phyloP scores from a whole-genome alignment of 2,797 vertebrate species.

The Poeciliopsis infans region DNA sequence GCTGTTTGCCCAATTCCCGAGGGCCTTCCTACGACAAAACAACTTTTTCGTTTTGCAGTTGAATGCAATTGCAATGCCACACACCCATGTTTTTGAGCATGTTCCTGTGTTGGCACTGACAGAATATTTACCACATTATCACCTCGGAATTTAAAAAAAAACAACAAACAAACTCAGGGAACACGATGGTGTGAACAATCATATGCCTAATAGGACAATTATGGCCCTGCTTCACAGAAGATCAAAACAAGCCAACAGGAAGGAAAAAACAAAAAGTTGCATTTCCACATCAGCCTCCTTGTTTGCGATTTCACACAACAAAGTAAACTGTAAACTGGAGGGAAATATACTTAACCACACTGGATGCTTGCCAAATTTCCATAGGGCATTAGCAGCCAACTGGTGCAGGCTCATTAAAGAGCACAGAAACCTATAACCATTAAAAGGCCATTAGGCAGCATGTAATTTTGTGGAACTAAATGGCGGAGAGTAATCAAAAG shows the following conservation, averaged over 20 bases:
- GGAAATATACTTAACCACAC: conserved; percentile 80
- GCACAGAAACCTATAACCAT: conserved; percentile 99
- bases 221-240: conserved; percentile 59
- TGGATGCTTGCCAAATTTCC: conserved; percentile 94
- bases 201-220: conserved; percentile 57
- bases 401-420: conserved; percentile 99
- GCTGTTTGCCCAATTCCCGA: conserved; percentile 34
- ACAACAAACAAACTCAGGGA: conserved; percentile 27
- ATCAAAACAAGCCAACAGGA: conserved; percentile 63
- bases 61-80: not conserved
- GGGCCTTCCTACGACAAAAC: conserved; percentile 8
- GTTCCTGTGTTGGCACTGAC: conserved; percentile 10
- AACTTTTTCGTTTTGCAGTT: conserved; percentile 21
- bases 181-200: conserved; percentile 64
- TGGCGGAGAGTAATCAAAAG: conserved; percentile 99
- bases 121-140: conserved; percentile 69
- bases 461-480: conserved; percentile 99
- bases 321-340: conserved; percentile 87
- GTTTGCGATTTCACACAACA: conserved; percentile 86
- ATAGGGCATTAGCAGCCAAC: conserved; percentile 99
- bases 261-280: conserved; percentile 50
- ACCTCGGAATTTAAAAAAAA: conserved; percentile 43
- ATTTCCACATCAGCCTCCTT: conserved; percentile 67
- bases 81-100: not conserved
- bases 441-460: conserved; percentile 99